A percentile compares a stretch with the other conserved stretches of the same genome.
phyloP scores from a whole-genome alignment of 2,113 vertebrate species.

The Callorhinus ursinus region DNA sequence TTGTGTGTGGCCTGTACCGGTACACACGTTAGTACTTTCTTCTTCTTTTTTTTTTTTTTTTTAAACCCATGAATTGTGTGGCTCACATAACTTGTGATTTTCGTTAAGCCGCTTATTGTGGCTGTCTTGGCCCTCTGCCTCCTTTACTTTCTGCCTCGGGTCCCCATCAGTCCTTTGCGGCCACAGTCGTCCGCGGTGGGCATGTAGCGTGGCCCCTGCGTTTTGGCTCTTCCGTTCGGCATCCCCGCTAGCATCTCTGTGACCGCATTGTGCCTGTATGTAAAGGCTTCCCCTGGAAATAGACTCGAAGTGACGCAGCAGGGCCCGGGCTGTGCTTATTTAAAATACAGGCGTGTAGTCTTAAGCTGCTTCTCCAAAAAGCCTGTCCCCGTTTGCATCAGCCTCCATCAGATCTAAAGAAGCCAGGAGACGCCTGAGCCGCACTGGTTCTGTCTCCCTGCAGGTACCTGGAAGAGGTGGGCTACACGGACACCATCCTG shows the following conservation, averaged over 20 bases:
- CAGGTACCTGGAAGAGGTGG: constrained; percentile 95
- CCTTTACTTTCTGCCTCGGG: not conserved
- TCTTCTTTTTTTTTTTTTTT: not conserved
- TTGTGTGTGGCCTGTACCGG: not conserved
- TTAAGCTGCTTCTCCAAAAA: not conserved
- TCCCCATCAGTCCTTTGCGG: not conserved
- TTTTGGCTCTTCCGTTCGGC: not conserved
- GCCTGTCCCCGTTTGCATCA: not conserved
- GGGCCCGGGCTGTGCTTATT: not conserved
- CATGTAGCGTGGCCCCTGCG: not conserved
- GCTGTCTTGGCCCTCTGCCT: not conserved
- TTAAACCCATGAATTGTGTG: not conserved
- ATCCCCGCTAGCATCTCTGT: not conserved
- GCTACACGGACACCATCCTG: constrained; percentile 94
- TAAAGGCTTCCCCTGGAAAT: not conserved
- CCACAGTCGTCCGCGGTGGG: not conserved
- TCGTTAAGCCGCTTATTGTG: accelerated
- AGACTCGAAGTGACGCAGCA: not conserved
- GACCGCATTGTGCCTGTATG: not conserved
- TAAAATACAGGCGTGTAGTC: not conserved
- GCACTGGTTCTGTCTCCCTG: not conserved
- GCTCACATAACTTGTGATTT: not conserved
- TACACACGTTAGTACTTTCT: not conserved
- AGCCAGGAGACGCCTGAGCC: accelerated
- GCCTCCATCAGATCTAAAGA: accelerated